Evolutionary conservation across 2,888 invertebrate species (phyloP).

Genomic region (Unio pictorum): DNA sequence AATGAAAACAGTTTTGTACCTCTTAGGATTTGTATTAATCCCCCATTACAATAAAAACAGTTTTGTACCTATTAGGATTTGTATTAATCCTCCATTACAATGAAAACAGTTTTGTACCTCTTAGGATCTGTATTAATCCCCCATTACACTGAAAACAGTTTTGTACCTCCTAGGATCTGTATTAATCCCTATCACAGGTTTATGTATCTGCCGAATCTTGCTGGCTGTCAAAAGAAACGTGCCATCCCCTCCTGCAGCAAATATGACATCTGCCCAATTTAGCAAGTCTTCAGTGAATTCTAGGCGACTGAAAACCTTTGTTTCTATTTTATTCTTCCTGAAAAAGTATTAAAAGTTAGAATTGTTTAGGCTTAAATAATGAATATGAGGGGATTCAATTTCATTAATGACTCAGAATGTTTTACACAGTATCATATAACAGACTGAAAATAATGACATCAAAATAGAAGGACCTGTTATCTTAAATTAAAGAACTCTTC

Average conservation of each 20-base stretch:
- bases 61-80: constrained; percentile 80
- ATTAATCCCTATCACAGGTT: constrained; percentile 97
- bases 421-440: no score
- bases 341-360: constrained; percentile 7
- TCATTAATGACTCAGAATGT: no score
- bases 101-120: constrained; percentile 60
- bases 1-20: constrained; percentile 54
- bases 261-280: constrained; percentile 87
- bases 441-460: no score
- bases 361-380: not conserved
- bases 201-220: constrained; percentile 81
- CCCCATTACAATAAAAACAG: constrained; percentile 73
- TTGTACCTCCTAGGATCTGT: constrained; percentile 84
- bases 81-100: constrained; percentile 87
- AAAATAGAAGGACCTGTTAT: no score
- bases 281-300: constrained; percentile 81
- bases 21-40: constrained; percentile 93
- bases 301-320: constrained; percentile 74
- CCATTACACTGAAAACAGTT: not conserved
- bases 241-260: constrained; percentile 90
- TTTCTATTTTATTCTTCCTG: constrained; percentile 82
- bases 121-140: constrained; percentile 97
- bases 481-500: no score
- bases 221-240: constrained; percentile 96
- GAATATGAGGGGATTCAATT: no score